These are phyloP conservation scores for Notothenia coriiceps DNA, from an alignment of 2,113 vertebrate genomes.

Conservation along the genomic window DNA sequence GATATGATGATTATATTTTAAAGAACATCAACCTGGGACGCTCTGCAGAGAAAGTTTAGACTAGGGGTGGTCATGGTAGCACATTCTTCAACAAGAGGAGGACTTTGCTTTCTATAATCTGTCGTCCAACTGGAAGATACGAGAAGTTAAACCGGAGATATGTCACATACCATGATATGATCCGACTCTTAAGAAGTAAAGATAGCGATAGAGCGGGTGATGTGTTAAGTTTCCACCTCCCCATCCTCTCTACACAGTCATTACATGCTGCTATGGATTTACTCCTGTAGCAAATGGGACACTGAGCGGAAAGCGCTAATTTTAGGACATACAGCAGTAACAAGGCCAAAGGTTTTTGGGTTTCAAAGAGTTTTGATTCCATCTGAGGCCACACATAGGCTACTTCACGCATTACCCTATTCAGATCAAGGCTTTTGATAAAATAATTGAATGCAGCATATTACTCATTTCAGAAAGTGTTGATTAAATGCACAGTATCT, in stretches of 20 bases:
- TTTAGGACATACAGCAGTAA: neutral
- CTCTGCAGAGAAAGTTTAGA: slow-evolving; percentile 3
- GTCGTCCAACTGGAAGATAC: slow-evolving; percentile 37
- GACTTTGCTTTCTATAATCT: slow-evolving; percentile 38
- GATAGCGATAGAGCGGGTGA: slow-evolving; percentile 9
- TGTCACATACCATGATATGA: slow-evolving; percentile 38
- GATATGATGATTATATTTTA: slow-evolving; percentile 45
- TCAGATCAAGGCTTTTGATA: neutral
- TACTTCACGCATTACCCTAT: no score
- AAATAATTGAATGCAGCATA: no score
- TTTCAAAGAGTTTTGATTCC: neutral
- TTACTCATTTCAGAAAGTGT: no score
- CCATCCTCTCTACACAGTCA: slow-evolving; percentile 14
- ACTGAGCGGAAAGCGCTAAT: neutral
- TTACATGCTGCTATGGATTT: neutral
- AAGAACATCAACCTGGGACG: slow-evolving; percentile 31
- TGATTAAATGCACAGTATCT: no score
- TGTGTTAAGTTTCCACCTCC: slow-evolving; percentile 31
- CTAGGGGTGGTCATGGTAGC: slow-evolving; percentile 12
- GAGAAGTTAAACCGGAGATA: slow-evolving; percentile 35
- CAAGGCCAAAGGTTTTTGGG: neutral
- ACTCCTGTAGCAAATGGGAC: neutral
- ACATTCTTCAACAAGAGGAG: slow-evolving; percentile 47
- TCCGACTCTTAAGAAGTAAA: slow-evolving; percentile 25
- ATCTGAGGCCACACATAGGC: neutral